Evolutionary conservation across 1,140 invertebrate species (phyloP).

Genomic region (Bombus terrestris): DNA sequence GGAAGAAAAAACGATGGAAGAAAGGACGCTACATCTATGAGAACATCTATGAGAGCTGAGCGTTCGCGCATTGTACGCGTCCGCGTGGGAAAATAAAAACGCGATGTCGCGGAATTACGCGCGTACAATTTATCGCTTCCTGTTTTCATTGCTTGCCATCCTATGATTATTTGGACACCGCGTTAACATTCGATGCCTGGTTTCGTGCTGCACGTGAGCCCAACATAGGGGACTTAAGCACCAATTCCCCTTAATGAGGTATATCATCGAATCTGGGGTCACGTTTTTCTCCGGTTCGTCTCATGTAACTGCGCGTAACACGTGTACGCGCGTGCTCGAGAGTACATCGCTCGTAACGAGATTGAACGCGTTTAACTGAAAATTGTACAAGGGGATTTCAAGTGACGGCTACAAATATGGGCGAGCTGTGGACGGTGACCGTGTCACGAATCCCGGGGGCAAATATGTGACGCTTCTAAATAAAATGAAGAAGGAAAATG

Average conservation of each 20-base stretch:
- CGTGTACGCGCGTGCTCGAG: constrained; percentile 16
- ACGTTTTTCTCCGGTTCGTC: neutral
- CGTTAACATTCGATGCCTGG: neutral
- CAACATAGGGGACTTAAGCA: neutral
- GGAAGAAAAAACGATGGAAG: neutral
- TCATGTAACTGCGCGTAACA: constrained; percentile 1
- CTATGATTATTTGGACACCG: neutral
- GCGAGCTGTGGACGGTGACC: constrained; percentile 4
- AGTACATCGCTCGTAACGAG: constrained; percentile 5
- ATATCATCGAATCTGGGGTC: neutral
- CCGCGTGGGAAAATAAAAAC: neutral
- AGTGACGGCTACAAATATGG: constrained; percentile 33
- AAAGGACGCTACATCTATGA: neutral
- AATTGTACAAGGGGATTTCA: constrained; percentile 10
- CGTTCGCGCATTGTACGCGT: neutral
- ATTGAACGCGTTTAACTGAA: constrained; percentile 18
- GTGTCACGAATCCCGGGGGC: neutral
- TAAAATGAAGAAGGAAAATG: neutral
- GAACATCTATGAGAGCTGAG: neutral
- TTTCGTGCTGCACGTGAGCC: neutral
- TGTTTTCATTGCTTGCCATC: neutral
- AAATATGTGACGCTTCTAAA: neutral
- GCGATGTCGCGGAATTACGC: neutral
- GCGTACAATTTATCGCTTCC: neutral
- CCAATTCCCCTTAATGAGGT: neutral